phyloP scores from a whole-genome alignment of 1,140 invertebrate species.

The Orius insidiosus region DNA sequence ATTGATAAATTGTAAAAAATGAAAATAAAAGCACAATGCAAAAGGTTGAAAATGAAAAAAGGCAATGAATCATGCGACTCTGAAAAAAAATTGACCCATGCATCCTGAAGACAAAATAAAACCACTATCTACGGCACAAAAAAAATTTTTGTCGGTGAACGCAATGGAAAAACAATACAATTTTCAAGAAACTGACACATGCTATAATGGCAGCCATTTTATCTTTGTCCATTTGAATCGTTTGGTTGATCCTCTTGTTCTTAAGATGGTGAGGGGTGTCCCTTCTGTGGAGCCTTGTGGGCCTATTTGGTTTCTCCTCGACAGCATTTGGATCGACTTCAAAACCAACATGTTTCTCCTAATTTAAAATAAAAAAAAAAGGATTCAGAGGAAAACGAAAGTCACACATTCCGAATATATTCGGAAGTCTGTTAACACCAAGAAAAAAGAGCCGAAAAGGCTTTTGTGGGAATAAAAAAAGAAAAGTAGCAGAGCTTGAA shows the following conservation, averaged over 20 bases:
- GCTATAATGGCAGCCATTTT: constrained; percentile 55
- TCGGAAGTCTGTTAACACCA: not conserved
- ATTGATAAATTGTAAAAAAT: too few relatives aligned
- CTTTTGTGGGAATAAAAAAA: not conserved
- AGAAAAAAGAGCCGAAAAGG: not conserved
- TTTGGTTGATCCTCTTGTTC: constrained; percentile 79
- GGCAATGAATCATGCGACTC: not conserved
- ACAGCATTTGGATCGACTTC: constrained; percentile 30
- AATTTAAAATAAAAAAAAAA: not conserved
- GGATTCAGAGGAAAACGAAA: not conserved
- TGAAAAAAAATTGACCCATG: not conserved
- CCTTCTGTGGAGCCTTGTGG: constrained; percentile 54
- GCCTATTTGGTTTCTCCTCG: constrained; percentile 31
- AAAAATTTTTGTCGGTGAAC: constrained; percentile 1
- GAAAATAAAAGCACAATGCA: not conserved
- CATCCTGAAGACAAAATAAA: not conserved
- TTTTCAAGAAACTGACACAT: constrained; percentile 38
- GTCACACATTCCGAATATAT: not conserved
- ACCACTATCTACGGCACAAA: not conserved
- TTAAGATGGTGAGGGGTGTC: constrained; percentile 97
- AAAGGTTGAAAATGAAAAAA: constrained; percentile 1
- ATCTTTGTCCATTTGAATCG: constrained; percentile 42
- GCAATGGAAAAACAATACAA: not conserved
- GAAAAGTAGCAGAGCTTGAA: constrained; percentile 2
- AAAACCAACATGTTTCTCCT: constrained; percentile 47